phyloP scores from a whole-genome alignment of 2,888 invertebrate genomes.

The Plagodis pulveraria region DNA sequence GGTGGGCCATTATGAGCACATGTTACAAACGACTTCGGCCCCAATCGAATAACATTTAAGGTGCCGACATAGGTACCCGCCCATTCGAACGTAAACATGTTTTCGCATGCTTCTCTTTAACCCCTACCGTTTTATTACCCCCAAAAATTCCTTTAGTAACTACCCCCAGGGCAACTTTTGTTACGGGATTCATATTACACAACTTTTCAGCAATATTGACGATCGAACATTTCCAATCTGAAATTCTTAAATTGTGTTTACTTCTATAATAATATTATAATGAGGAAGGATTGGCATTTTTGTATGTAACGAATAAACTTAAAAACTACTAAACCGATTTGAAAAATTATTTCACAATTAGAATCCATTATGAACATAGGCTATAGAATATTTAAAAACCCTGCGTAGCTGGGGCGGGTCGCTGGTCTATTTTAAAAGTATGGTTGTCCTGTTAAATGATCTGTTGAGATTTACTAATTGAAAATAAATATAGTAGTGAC shows the following conservation, averaged over 20 bases:
- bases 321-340: too few relatives aligned
- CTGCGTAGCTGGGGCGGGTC: too few relatives aligned
- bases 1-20: constrained; percentile 15
- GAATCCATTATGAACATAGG: too few relatives aligned
- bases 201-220: constrained; percentile 36
- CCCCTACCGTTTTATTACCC: constrained; percentile 37
- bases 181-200: constrained; percentile 37
- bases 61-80: constrained; percentile 13
- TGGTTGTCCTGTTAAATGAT: too few relatives aligned
- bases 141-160: constrained; percentile 48
- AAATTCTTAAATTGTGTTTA: constrained; percentile 26
- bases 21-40: constrained; percentile 14
- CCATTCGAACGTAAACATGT: constrained; percentile 35
- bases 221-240: constrained; percentile 29
- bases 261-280: constrained; percentile 21
- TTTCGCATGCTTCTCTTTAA: constrained; percentile 29
- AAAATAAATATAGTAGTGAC: too few relatives aligned
- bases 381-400: too few relatives aligned
- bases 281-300: too few relatives aligned
- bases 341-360: too few relatives aligned
- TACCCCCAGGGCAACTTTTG: constrained; percentile 37
- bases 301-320: too few relatives aligned
- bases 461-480: too few relatives aligned
- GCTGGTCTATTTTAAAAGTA: too few relatives aligned
- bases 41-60: constrained; percentile 21